Evolutionary conservation across 2,113 vertebrate species (phyloP).

Genomic region (Phocoena phocoena): DNA sequence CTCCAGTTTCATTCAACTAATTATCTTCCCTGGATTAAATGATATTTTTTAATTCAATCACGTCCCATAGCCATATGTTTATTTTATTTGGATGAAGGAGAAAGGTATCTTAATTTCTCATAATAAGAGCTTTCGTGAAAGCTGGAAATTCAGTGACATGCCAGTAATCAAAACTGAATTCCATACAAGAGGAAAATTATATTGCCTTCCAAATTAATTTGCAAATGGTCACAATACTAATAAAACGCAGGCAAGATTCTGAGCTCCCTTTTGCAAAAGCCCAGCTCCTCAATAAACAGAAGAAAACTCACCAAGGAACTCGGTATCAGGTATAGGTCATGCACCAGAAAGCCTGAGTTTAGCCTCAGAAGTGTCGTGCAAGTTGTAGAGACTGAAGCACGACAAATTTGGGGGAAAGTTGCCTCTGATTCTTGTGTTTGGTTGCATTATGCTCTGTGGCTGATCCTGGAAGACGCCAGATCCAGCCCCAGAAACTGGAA

Average conservation of each 20-base stretch:
- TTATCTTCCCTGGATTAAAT: slow-evolving; percentile 59
- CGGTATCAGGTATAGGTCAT: accelerated
- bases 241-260: slow-evolving; percentile 27
- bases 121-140: slow-evolving; percentile 53
- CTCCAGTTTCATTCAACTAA: slow-evolving; percentile 58
- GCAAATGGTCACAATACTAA: slow-evolving; percentile 58
- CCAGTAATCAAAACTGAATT: slow-evolving; percentile 71
- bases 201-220: slow-evolving; percentile 73
- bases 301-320: background rate
- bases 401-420: accelerated
- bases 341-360: background rate
- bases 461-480: background rate
- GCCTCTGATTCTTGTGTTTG: background rate
- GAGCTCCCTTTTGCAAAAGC: slow-evolving; percentile 47
- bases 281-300: background rate
- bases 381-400: accelerated
- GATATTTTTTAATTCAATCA: slow-evolving; percentile 55
- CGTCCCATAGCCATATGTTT: slow-evolving; percentile 8
- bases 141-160: slow-evolving; percentile 46
- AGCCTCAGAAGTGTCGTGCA: background rate
- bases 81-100: slow-evolving; percentile 59
- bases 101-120: slow-evolving; percentile 70
- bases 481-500: background rate
- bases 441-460: background rate
- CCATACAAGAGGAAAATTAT: slow-evolving; percentile 72